A percentile compares a stretch with the other conserved stretches of the same genome.
These are phyloP conservation scores for Drosophila tripunctata DNA, from an alignment of 2,888 invertebrate genomes.

Conservation along the genomic window DNA sequence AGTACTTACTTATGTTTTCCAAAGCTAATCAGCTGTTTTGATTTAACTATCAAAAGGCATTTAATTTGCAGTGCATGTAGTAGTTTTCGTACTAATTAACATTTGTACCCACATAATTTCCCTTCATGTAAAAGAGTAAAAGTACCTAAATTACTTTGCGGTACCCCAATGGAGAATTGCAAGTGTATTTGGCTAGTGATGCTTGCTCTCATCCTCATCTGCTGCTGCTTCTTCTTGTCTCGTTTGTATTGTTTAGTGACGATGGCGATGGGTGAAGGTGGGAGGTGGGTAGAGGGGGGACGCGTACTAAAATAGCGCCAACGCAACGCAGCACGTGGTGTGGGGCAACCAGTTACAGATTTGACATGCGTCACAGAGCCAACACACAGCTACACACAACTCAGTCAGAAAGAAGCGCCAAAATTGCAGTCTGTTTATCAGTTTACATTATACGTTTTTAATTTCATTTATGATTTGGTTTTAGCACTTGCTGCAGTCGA, in stretches of 20 bases:
- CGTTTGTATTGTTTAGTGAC: constrained; percentile 47
- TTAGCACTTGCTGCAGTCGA: constrained; percentile 41
- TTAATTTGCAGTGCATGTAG: too few relatives aligned
- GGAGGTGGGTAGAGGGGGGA: background rate
- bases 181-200: constrained; percentile 37
- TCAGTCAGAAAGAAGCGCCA: constrained; percentile 37
- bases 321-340: constrained; percentile 34
- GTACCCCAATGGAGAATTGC: background rate
- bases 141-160: background rate
- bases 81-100: background rate
- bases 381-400: too few relatives aligned
- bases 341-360: constrained; percentile 46
- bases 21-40: too few relatives aligned
- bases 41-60: too few relatives aligned
- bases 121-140: background rate
- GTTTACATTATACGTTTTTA: background rate
- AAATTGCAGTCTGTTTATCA: constrained; percentile 48
- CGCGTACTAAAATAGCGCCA: constrained; percentile 47
- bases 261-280: background rate
- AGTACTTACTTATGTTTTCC: too few relatives aligned
- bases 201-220: background rate
- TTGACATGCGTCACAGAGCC: constrained; percentile 62
- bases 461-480: constrained; percentile 26
- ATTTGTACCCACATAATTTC: background rate
- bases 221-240: background rate